Conservation (phyloP, 2,888 invertebrate species). For the Cephus rjabovi region DNA sequence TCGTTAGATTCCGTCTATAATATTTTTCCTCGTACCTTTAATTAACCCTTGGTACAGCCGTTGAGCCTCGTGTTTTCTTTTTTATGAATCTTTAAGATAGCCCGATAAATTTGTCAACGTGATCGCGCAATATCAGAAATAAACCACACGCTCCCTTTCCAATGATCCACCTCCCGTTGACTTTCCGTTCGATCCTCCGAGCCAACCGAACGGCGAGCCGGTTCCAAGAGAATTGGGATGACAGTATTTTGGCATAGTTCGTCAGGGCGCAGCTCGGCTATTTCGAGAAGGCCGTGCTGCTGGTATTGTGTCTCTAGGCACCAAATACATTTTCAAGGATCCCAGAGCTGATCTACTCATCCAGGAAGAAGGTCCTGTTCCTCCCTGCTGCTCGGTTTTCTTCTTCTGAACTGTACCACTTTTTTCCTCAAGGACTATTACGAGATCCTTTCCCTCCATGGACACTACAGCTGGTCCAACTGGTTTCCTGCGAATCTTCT, state of each 20-base stretch:
- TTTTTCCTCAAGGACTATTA: too few species aligned
- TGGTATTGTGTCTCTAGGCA: slow-evolving; percentile 50
- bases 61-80: neutral
- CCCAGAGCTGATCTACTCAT: neutral
- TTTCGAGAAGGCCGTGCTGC: slow-evolving; percentile 58
- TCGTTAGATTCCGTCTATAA: too few species aligned
- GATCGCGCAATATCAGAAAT: slow-evolving; percentile 21
- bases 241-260: slow-evolving; percentile 59
- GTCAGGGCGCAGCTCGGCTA: slow-evolving; percentile 53
- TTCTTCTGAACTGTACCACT: too few species aligned
- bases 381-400: too few species aligned
- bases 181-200: neutral
- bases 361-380: neutral
- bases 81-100: slow-evolving; percentile 5
- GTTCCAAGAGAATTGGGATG: slow-evolving; percentile 47
- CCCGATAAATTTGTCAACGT: slow-evolving; percentile 25
- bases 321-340: slow-evolving; percentile 20
- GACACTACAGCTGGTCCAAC: too few species aligned
- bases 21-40: too few species aligned
- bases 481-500: too few species aligned
- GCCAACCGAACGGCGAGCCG: neutral
- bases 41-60: too few species aligned
- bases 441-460: too few species aligned
- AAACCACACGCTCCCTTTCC: slow-evolving; percentile 6
- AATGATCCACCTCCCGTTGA: neutral